Evolutionary conservation across 2,888 invertebrate species (phyloP), one percentile per base, ranked within the genome.

Genomic region (Calephelis perditalis): DNA sequence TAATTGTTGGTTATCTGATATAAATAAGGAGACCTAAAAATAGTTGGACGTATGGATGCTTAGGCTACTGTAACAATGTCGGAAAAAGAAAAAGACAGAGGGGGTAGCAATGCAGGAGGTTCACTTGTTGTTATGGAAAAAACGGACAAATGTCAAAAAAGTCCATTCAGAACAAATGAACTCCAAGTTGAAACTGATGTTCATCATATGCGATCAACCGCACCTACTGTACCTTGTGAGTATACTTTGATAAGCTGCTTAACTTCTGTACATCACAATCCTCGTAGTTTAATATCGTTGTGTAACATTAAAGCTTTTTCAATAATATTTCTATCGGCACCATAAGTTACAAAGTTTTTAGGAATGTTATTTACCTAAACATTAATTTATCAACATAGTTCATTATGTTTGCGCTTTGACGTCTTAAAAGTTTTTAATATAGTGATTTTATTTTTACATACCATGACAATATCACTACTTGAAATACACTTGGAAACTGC

Each of bases 221-320:
- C 79, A n/a, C 82, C 84, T 3, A 79, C 77, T 8, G 79, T 81
- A 10, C 78, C 81, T 65, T 75, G 87, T 87, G 78, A 68, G 76
- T 60, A n/a, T 40, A 40, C 8, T 40, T 40, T 40, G 40, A 40
- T 40, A 40, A 4, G 26, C 26, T 26, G 26, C 26, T 26, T 26
- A 26, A 26, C 26, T 26, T 26, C 26, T 26, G 26, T 26, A 26
- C 26, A 26, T 26, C 26, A 26, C 4, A 26, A 26, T 26, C 26
- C 26, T 26, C 26, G 26, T 26, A 26, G 26, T 26, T 26, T 26
- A 26, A 26, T 26, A 26, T 26, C 26, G 26, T 26, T 26, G 26
- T 26, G 26, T 26, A 26, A 26, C 26, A 26, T 26, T 26, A 26
- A 26, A 26, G 0, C 26, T 26, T 26, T 26, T 26, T 26, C 26